phyloP scores from a whole-genome alignment of 2,113 vertebrate species.

The Cathartes aura region DNA sequence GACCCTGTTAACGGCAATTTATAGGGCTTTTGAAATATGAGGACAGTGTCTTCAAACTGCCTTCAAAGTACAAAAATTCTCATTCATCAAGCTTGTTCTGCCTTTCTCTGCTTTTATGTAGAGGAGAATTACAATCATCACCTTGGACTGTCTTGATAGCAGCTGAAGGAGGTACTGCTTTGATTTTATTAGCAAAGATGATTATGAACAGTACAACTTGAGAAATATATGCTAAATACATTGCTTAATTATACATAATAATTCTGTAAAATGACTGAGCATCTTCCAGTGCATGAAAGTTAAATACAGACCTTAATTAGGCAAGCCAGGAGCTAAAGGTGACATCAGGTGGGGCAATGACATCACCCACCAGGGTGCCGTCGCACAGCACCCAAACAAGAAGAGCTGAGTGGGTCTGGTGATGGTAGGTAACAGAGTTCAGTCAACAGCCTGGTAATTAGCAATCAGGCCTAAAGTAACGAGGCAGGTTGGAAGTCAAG shows the following conservation, averaged over 20 bases:
- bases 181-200: not conserved
- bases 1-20: slow-evolving; percentile 4
- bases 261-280: not conserved
- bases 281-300: not conserved
- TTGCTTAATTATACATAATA: not conserved
- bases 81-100: not conserved
- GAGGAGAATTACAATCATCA: not conserved
- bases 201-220: not conserved
- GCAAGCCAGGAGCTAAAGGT: not conserved
- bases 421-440: not conserved
- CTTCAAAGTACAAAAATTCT: slow-evolving; percentile 24
- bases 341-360: not conserved
- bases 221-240: not conserved
- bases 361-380: not conserved
- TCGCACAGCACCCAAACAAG: not conserved
- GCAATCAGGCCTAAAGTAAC: fast-evolving
- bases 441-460: not conserved
- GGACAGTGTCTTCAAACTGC: not conserved
- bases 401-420: not conserved
- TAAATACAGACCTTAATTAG: not conserved
- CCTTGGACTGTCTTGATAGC: slow-evolving; percentile 23
- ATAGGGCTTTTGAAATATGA: slow-evolving; percentile 22
- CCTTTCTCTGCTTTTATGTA: slow-evolving; percentile 24
- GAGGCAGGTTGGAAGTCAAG: not conserved
- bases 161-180: not conserved